Evolutionary conservation across 2,888 invertebrate species (phyloP), one percentile per base, ranked within the genome.

Genomic region (Plagiodera versicolora): DNA sequence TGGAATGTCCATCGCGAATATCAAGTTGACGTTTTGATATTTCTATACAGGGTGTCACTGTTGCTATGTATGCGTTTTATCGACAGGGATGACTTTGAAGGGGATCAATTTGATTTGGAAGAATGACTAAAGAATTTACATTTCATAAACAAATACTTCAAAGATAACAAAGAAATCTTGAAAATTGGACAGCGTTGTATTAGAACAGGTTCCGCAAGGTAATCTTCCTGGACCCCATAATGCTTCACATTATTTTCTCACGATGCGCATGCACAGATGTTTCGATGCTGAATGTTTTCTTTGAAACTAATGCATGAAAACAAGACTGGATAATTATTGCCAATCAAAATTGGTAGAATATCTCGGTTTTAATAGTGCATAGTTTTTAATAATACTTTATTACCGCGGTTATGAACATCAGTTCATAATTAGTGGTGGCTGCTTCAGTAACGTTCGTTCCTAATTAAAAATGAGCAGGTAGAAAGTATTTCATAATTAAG

Each of bases 401-500:
- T 55, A 30, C 47, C 4, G 14, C 46, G 10, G 18, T 24, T 20
- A 16, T 55, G 28, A 55, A 16, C 18, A 35, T n/a, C 19, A 56
- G 50, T 51, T 56, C 46, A 48, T 56, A 45, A 60, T 56, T 56
- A 49, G 28, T 49, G 56, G 49, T 56, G 24, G 56, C 56, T 58
- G 19, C 47, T 47, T 39, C 46, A 58, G 32, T 19, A 19, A 14
- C 52, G 19, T 20, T 39, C 39, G 20, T 20, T 52, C 39, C 18
- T 20, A 52, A 52, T 52, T 52, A 14, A 39, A 52, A 52, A 51
- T 16, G 30, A 16, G 16, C 20, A 52, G 52, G 39, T 39, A 19
- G 17, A 18, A 20, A 39, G 32, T 39, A 52, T 52, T 52, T 52
- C 39, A 52, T 59, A 59, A 63, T 63, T 63, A 50, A 52, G n/a